Evolutionary conservation across 2,113 vertebrate species (phyloP).

Genomic region (Chiloscyllium plagiosum): DNA sequence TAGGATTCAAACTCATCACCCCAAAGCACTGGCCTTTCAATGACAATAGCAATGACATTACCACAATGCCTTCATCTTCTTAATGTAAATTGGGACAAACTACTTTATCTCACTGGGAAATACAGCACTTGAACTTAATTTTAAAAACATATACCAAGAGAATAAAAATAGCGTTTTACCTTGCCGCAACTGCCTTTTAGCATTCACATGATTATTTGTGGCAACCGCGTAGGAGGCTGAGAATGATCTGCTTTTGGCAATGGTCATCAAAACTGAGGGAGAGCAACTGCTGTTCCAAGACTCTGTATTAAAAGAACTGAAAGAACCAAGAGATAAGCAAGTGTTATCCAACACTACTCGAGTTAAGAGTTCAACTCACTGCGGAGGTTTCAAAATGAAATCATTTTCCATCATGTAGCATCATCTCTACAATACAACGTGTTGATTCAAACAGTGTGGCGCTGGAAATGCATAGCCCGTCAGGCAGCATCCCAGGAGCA

Average conservation of each 20-base stretch:
- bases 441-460: no score
- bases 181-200: conserved; percentile 69
- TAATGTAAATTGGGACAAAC: neutral
- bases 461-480: no score
- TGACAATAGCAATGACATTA: no score
- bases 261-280: conserved; percentile 64
- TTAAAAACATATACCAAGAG: neutral
- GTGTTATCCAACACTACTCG: neutral
- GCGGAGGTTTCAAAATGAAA: neutral
- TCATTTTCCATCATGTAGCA: neutral
- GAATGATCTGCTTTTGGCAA: conserved; percentile 82
- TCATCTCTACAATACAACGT: neutral
- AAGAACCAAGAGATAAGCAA: conserved; percentile 43
- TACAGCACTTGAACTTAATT: neutral
- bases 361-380: neutral
- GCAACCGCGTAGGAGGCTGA: conserved; percentile 69
- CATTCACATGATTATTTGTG: conserved; percentile 71
- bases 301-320: conserved; percentile 57
- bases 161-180: conserved; percentile 48
- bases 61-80: no score
- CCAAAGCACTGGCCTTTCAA: no score
- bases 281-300: conserved; percentile 61
- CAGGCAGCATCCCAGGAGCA: no score
- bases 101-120: neutral
- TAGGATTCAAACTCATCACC: no score